These are phyloP conservation scores for Marcusenius ussheri DNA, from an alignment of 2,113 vertebrate species.

Conservation along the genomic window DNA sequence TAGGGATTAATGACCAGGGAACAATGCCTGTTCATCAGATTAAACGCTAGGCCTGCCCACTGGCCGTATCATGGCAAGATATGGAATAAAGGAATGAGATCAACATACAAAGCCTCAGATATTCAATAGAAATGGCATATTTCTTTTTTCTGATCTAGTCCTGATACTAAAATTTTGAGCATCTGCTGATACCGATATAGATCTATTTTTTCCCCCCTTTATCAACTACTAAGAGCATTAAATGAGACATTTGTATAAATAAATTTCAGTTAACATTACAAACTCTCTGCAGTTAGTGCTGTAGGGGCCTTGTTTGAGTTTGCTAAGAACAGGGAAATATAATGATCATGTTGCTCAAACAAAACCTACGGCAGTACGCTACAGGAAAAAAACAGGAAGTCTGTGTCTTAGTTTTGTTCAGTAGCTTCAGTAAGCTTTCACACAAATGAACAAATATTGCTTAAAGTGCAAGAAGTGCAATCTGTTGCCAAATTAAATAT, in stretches of 20 bases:
- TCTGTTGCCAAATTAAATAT: background rate
- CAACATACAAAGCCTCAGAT: constrained; percentile 54
- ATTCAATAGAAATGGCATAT: background rate
- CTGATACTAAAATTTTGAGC: background rate
- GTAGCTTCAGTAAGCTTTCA: background rate
- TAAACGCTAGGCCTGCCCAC: constrained; percentile 53
- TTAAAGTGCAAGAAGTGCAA: background rate
- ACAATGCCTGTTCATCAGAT: constrained; percentile 73
- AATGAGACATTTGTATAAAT: background rate
- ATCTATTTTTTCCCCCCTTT: background rate
- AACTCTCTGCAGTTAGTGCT: background rate
- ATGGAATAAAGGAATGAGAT: constrained; percentile 52
- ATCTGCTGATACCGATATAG: background rate
- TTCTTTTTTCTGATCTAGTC: background rate
- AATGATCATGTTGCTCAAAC: background rate
- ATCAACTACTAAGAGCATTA: background rate
- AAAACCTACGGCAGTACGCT: background rate
- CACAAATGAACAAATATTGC: background rate
- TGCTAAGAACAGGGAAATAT: background rate
- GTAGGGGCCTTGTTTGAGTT: background rate
- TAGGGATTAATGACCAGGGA: constrained; percentile 67
- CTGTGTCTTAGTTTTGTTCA: background rate
- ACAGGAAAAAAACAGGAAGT: background rate
- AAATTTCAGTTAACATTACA: background rate
- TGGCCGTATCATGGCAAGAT: constrained; percentile 58